phyloP scores from a whole-genome alignment of 2,797 vertebrate genomes.

The Lepilemur ruficaudatus region DNA sequence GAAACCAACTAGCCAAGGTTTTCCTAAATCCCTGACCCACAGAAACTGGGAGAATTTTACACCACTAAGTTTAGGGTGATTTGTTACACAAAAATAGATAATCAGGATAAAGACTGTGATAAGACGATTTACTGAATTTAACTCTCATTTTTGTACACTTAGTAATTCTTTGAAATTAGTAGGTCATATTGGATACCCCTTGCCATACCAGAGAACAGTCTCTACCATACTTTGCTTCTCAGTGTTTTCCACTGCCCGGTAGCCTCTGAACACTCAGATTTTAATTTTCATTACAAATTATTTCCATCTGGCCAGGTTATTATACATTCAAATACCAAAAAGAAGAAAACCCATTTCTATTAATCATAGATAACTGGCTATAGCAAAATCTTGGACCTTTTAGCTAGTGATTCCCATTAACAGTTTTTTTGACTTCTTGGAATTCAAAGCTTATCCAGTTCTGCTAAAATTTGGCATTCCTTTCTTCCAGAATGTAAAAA shows the following conservation, averaged over 20 bases:
- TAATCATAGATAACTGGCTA: constrained; percentile 21
- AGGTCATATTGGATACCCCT: background rate
- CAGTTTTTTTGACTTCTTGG: constrained; percentile 15
- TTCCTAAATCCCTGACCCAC: background rate
- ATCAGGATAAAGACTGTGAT: background rate
- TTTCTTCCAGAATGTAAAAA: constrained; percentile 33
- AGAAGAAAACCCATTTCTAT: background rate
- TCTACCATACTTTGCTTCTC: background rate
- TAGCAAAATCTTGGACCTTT: constrained; percentile 16
- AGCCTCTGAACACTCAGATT: background rate
- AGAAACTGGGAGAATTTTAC: background rate
- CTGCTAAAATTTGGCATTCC: background rate
- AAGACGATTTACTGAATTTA: background rate
- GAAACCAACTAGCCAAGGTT: background rate
- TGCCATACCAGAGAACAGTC: background rate
- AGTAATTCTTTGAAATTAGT: background rate
- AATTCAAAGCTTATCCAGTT: constrained; percentile 43
- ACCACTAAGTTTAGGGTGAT: background rate
- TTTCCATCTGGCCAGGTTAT: constrained; percentile 11
- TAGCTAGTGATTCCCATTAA: constrained; percentile 1
- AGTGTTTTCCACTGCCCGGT: background rate
- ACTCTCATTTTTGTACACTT: background rate
- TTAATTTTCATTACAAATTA: constrained; percentile 41
- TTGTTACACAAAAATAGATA: background rate
- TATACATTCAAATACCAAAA: constrained; percentile 14